phyloP scores from a whole-genome alignment of 2,888 invertebrate species.

The Glyphotaelius pellucidus region DNA sequence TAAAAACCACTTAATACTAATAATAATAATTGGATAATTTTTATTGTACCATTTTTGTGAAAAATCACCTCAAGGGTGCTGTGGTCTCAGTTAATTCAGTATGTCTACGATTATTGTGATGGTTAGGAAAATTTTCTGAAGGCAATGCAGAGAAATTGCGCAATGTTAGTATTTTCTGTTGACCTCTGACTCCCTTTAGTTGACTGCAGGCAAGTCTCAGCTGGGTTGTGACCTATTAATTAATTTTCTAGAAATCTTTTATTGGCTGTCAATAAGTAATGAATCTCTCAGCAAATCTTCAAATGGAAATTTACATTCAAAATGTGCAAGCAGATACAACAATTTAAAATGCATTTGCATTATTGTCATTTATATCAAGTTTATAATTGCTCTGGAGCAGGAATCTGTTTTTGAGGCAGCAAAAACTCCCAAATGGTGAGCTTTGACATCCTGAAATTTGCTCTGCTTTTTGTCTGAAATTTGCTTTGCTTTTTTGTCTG shows the following conservation, averaged over 20 bases:
- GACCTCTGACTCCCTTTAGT: neutral
- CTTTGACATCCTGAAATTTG: no score
- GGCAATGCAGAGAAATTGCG: neutral
- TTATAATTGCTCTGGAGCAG: neutral
- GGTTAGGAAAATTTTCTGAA: neutral
- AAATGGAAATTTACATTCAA: neutral
- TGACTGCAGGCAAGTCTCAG: neutral
- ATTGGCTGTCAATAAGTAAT: neutral
- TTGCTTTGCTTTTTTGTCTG: no score
- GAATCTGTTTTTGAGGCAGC: neutral
- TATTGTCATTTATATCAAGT: neutral
- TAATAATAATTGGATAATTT: no score
- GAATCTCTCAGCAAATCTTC: neutral
- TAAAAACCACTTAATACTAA: no score
- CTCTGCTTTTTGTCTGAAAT: no score
- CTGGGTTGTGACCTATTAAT: neutral
- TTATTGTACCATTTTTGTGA: no score
- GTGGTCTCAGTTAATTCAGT: neutral
- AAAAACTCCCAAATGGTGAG: neutral
- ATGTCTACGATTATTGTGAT: neutral
- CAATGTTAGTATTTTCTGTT: neutral
- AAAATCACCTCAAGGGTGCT: no score
- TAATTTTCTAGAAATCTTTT: neutral
- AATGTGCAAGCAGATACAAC: neutral
- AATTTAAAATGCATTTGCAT: neutral